Evolutionary conservation across 2,113 vertebrate species (phyloP).

Genomic region (Baryphthengus martii): DNA sequence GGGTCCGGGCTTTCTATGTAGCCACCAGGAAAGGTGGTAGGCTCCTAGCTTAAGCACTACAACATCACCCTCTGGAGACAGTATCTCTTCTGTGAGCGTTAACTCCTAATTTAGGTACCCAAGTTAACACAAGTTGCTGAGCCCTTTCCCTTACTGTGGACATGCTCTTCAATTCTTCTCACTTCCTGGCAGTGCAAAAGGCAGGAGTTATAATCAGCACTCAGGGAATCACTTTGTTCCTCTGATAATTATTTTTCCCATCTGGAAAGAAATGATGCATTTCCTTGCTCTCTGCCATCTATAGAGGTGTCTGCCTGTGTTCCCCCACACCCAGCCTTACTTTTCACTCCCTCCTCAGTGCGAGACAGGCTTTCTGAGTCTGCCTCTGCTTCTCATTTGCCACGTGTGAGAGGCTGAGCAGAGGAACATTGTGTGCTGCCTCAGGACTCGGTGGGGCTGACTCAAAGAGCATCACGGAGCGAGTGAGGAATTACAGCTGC

Average conservation of each 20-base stretch:
- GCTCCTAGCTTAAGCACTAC: not conserved
- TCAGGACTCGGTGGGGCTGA: not conserved
- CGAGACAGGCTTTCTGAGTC: not conserved
- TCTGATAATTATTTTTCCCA: constrained; percentile 14
- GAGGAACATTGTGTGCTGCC: constrained; percentile 25
- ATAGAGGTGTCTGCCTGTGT: not conserved
- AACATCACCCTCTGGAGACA: not conserved
- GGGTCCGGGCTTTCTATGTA: not conserved
- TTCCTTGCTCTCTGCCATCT: constrained; percentile 15
- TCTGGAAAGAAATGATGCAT: not conserved
- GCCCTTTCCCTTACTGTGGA: not conserved
- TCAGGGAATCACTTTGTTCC: not conserved
- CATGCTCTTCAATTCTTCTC: not conserved
- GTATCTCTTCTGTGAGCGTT: not conserved
- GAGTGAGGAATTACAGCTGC: not conserved
- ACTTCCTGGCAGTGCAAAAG: not conserved
- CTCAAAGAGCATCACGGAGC: rapidly evolving
- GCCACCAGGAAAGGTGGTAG: not conserved
- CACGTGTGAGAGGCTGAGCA: constrained; percentile 16
- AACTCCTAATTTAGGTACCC: not conserved
- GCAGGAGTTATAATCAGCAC: not conserved
- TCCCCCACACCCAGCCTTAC: not conserved
- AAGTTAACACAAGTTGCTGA: not conserved
- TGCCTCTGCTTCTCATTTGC: constrained; percentile 33
- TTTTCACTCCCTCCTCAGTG: constrained; percentile 32